A percentile compares a stretch with the other conserved stretches of the same genome.
These are phyloP conservation scores for Platyrinchus mystaceus DNA, from an alignment of 2,797 vertebrate genomes.

Conservation along the genomic window DNA sequence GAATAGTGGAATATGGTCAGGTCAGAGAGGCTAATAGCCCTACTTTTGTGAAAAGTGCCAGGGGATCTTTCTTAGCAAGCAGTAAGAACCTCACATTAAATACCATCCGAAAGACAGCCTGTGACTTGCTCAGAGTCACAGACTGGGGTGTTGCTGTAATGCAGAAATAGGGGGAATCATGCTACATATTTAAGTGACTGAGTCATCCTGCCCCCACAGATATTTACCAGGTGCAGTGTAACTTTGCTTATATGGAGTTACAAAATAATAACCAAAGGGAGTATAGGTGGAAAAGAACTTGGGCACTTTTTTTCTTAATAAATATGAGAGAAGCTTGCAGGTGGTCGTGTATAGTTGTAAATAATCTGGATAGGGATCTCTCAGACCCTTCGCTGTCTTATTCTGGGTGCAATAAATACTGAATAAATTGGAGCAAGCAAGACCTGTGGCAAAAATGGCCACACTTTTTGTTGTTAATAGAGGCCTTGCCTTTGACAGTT, in stretches of 20 bases:
- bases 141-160: neutral
- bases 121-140: neutral
- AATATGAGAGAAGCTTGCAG: neutral
- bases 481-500: neutral
- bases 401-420: neutral
- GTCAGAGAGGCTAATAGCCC: constrained; percentile 53
- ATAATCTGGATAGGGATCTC: neutral
- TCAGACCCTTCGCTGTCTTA: neutral
- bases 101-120: neutral
- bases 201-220: neutral
- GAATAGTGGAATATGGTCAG: neutral
- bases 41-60: constrained; percentile 25
- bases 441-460: neutral
- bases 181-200: neutral
- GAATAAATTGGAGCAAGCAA: neutral
- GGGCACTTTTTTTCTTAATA: neutral
- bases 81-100: neutral
- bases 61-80: neutral
- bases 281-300: neutral
- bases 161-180: neutral
- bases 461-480: neutral
- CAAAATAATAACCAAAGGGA: neutral
- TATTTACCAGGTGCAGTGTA: neutral
- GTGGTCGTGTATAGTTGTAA: neutral
- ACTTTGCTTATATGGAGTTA: neutral